These are phyloP conservation scores for Dicroscelio sp. DNA, from an alignment of 2,888 invertebrate species.

Conservation along the genomic window DNA sequence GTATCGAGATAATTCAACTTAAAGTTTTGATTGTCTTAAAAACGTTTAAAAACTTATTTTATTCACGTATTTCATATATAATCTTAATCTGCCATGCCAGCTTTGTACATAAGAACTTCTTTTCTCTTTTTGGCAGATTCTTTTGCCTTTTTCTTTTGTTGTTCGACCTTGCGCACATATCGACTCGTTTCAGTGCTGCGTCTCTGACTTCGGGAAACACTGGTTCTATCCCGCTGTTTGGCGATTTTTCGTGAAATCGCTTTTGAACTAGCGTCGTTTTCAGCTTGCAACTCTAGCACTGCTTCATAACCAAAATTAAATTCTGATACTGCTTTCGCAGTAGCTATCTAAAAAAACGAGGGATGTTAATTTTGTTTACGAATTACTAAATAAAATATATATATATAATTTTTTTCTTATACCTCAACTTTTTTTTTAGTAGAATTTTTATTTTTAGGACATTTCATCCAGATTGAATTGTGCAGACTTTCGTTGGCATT, in stretches of 20 bases:
- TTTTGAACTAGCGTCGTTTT: conserved; percentile 7
- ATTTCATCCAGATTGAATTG: neutral
- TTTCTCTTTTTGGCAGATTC: too few species aligned
- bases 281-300: too few species aligned
- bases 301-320: too few species aligned
- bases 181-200: too few species aligned
- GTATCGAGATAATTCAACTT: too few species aligned
- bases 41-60: too few species aligned
- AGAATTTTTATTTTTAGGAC: conserved; percentile 15
- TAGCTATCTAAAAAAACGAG: conserved; percentile 6
- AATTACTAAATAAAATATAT: neutral
- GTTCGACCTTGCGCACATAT: too few species aligned
- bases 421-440: neutral
- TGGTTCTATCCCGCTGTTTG: conserved; percentile 1
- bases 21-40: too few species aligned
- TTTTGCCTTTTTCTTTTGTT: too few species aligned
- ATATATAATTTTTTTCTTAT: neutral
- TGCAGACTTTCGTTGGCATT: conserved; percentile 14
- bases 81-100: too few species aligned
- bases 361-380: neutral
- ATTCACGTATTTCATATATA: too few species aligned
- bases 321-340: neutral
- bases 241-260: conserved; percentile 26
- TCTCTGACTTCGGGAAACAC: neutral
- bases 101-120: too few species aligned